Conservation (phyloP, 2,797 vertebrate species). For the Vultur gryphus region DNA sequence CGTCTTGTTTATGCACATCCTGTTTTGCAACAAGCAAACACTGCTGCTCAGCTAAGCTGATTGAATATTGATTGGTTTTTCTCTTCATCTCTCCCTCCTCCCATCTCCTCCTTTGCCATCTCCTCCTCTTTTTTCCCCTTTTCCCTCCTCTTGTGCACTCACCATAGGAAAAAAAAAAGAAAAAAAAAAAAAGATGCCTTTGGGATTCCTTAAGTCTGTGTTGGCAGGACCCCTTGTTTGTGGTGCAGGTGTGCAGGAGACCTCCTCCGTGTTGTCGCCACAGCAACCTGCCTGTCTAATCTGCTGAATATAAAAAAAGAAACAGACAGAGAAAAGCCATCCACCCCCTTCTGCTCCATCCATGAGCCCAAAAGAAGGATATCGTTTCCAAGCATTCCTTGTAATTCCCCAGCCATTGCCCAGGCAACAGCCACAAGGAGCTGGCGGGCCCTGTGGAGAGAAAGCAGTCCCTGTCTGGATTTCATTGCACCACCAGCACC, state of each 20-base stretch:
- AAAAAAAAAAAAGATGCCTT: constrained; percentile 19
- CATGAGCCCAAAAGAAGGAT: constrained; percentile 73
- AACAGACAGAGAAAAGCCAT: constrained; percentile 76
- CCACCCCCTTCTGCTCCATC: constrained; percentile 76
- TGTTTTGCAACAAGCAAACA: not conserved
- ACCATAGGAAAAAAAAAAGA: constrained; percentile 9
- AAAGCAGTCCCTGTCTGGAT: constrained; percentile 68
- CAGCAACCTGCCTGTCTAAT: constrained; percentile 81
- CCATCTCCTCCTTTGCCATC: not conserved
- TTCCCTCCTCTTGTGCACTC: not conserved
- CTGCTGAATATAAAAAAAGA: constrained; percentile 76
- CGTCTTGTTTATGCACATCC: not conserved
- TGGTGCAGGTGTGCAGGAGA: constrained; percentile 76
- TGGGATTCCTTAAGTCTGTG: constrained; percentile 32
- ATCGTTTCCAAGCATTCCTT: constrained; percentile 76
- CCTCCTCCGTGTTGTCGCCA: constrained; percentile 73
- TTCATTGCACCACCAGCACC: constrained; percentile 8
- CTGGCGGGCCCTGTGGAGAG: constrained; percentile 48
- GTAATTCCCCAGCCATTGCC: constrained; percentile 77
- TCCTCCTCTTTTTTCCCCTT: not conserved
- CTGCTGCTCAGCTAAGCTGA: not conserved
- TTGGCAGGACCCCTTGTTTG: constrained; percentile 49
- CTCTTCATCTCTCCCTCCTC: not conserved
- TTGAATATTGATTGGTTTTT: not conserved
- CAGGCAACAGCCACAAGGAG: constrained; percentile 76